Evolutionary conservation across 2,113 vertebrate species (phyloP), one percentile per base, ranked within the genome.

Genomic region (Sula dactylatra): DNA sequence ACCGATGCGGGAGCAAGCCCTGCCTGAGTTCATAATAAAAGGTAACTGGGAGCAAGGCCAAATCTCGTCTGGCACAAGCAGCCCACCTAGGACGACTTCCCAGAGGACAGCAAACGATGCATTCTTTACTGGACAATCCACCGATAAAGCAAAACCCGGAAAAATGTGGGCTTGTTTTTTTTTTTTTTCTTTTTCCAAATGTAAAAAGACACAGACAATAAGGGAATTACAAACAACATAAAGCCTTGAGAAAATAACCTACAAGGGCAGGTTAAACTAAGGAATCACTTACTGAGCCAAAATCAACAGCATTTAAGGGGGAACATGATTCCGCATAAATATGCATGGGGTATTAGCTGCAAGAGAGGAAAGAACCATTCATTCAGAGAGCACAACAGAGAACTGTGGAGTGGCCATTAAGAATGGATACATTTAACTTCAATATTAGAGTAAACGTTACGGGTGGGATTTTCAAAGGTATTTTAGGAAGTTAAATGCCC

Each of bases 221-320:
- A 49, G 31, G 32, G 77, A 66, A 69, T 82, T 38, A 36, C 54
- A 47, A 83, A 88, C 49, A 61, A 61, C 19, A 34, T 7, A 52
- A 93, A 88, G 58, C 58, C 71, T 88, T 73, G 71, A 90, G 66
- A 88, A 96, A 93, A 90, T 20, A 94, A 50, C 59, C 47, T 54
- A 17, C 54, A 26, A 88, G 67, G 58, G 82, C 64, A 90, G 67
- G 59, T 78, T 88, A 66, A 87, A 42, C 26, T 42, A 69, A 85
- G 66, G 49, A 80, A 42, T 47, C 49, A 3, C 42, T 32, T 22
- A 9, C 55, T 22, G 76, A 97, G 97, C 97, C 95, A 96, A 96
- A 86, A 70, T 11, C 96, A 96, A 95, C 95, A 97, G 71, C 11
- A 7, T 34, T 93, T 73, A 66, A 82, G 50, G 90, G 64, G 47